Conservation (phyloP, 2,113 vertebrate genomes). For the Hassar affinis region DNA sequence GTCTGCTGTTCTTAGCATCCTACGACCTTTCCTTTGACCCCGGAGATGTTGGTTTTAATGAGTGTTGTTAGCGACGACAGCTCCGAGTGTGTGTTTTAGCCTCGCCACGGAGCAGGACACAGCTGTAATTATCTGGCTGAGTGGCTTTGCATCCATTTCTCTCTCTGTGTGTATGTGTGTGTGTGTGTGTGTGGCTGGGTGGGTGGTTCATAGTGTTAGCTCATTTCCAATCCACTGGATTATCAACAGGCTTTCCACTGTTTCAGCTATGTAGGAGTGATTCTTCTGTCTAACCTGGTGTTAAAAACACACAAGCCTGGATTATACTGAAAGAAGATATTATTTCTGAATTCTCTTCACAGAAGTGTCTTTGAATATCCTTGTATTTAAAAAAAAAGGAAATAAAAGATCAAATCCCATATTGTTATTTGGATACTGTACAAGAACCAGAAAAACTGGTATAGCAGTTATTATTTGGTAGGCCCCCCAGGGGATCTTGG, state of each 20-base stretch:
- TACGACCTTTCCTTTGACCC: constrained; percentile 48
- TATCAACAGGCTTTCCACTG: constrained; percentile 30
- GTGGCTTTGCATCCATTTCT: constrained; percentile 36
- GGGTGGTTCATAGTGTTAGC: constrained; percentile 37
- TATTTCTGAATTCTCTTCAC: neutral
- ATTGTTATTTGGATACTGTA: neutral
- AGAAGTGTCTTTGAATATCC: neutral
- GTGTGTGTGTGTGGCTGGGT: constrained; percentile 7
- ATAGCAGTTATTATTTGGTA: no score
- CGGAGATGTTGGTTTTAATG: constrained; percentile 50
- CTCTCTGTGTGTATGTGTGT: constrained; percentile 7
- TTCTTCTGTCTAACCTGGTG: neutral
- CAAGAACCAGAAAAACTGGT: no score
- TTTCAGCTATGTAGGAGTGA: constrained; percentile 30
- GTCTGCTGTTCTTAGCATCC: constrained; percentile 40
- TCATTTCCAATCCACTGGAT: constrained; percentile 43
- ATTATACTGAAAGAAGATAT: neutral
- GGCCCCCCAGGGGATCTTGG: no score
- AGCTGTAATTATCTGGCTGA: constrained; percentile 54
- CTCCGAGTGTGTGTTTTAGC: constrained; percentile 48
- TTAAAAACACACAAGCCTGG: neutral
- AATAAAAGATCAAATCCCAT: neutral
- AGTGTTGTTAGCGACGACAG: constrained; percentile 45
- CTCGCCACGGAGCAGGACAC: constrained; percentile 36
- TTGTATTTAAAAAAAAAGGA: neutral